phyloP scores from a whole-genome alignment of 1,140 invertebrate genomes.

The Palaemon carinicauda region DNA sequence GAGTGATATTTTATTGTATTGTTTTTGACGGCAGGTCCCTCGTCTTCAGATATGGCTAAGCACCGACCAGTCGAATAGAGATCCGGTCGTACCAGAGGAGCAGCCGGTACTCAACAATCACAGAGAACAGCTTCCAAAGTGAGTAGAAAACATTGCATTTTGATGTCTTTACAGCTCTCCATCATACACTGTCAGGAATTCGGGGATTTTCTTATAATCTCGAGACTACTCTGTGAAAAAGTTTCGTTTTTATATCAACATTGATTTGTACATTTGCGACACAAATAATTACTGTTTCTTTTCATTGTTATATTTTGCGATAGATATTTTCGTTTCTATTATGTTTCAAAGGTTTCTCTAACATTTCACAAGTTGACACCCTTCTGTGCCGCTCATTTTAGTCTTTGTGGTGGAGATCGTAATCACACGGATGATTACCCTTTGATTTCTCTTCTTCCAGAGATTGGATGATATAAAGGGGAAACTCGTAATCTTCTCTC shows the following conservation, averaged over 20 bases:
- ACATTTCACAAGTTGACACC: no score
- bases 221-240: not conserved
- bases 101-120: conserved; percentile 48
- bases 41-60: conserved; percentile 55
- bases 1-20: not conserved
- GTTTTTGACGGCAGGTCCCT: conserved; percentile 22
- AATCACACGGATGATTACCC: no score
- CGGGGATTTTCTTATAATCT: not conserved
- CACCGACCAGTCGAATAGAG: conserved; percentile 31
- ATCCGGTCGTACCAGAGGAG: conserved; percentile 19
- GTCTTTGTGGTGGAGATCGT: no score
- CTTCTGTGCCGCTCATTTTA: no score
- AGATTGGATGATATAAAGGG: no score
- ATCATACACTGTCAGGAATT: not conserved
- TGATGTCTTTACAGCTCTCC: not conserved
- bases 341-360: no score
- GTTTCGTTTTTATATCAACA: not conserved
- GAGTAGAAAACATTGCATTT: not conserved
- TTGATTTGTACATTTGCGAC: no score
- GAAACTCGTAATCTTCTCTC: no score
- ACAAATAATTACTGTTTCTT: no score
- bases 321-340: not conserved
- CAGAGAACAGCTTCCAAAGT: conserved; percentile 53
- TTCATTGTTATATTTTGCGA: not conserved
- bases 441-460: no score